These are phyloP conservation scores for Caenorhabditis zanzibari DNA, from an alignment of 2,888 invertebrate species.

Conservation along the genomic window DNA sequence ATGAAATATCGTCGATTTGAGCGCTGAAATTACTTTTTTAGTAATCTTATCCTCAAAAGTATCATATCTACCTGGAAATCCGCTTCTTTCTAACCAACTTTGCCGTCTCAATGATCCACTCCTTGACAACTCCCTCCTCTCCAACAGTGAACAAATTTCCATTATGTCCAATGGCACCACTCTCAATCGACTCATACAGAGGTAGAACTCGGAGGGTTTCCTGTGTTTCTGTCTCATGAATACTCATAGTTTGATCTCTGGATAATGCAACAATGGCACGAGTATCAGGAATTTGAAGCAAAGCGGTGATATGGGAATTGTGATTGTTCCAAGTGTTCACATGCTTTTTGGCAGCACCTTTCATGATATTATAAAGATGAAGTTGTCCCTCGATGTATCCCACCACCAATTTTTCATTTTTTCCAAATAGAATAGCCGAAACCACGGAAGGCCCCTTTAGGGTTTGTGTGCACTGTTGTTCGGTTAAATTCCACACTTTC, in stretches of 20 bases:
- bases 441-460: slow-evolving; percentile 77
- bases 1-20: slow-evolving; percentile 71
- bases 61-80: slow-evolving; percentile 59
- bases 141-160: slow-evolving; percentile 78
- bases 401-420: slow-evolving; percentile 70
- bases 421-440: slow-evolving; percentile 71
- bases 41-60: background rate
- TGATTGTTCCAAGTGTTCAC: slow-evolving; percentile 73
- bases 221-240: slow-evolving; percentile 75
- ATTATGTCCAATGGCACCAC: slow-evolving; percentile 71
- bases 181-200: slow-evolving; percentile 74
- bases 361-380: slow-evolving; percentile 72
- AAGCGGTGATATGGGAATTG: slow-evolving; percentile 72
- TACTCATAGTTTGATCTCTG: slow-evolving; percentile 77
- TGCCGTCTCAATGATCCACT: slow-evolving; percentile 74
- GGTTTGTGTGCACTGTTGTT: slow-evolving; percentile 76
- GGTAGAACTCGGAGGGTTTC: slow-evolving; percentile 73
- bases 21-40: slow-evolving; percentile 29
- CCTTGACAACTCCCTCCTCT: slow-evolving; percentile 77
- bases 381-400: slow-evolving; percentile 77
- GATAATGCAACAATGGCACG: slow-evolving; percentile 70
- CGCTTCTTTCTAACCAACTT: slow-evolving; percentile 62
- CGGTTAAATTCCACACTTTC: slow-evolving; percentile 75
- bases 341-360: slow-evolving; percentile 65
- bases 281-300: slow-evolving; percentile 62